Percentiles rank a stretch among this genome's conserved stretches.
Conservation (phyloP, 2,797 vertebrate species). For the Pampus argenteus region DNA sequence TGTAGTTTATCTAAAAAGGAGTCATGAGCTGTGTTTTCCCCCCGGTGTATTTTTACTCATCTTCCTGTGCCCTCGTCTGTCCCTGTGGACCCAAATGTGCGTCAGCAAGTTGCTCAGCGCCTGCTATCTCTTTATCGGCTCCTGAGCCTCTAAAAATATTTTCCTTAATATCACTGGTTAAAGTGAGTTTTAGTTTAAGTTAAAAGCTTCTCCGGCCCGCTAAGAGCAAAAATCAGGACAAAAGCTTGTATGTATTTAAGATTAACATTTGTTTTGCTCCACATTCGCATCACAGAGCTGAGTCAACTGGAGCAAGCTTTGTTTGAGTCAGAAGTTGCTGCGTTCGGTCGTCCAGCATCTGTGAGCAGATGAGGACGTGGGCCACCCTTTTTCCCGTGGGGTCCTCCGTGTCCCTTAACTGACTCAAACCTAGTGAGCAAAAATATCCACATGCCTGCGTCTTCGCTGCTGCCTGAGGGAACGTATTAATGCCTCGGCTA, state of each 20-base stretch:
- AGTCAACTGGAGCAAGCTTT: conserved; percentile 39
- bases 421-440: conserved; percentile 71
- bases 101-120: conserved; percentile 73
- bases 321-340: conserved; percentile 42
- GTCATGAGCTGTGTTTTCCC: conserved; percentile 50
- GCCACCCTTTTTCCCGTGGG: conserved; percentile 51
- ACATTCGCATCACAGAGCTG: conserved; percentile 29
- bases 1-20: conserved; percentile 47
- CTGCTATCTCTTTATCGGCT: conserved; percentile 44
- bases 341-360: conserved; percentile 21
- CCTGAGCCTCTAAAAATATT: conserved; percentile 20
- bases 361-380: conserved; percentile 50
- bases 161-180: conserved; percentile 3
- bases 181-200: background rate
- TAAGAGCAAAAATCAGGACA: background rate
- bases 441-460: conserved; percentile 75
- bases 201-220: background rate
- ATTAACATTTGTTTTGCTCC: conserved; percentile 30
- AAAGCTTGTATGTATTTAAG: conserved; percentile 29
- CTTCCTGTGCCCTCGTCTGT: conserved; percentile 58
- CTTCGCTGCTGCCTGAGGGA: conserved; percentile 73
- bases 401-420: conserved; percentile 62
- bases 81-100: conserved; percentile 63
- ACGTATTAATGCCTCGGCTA: conserved; percentile 82
- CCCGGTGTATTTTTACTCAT: conserved; percentile 49